Evolutionary conservation across 2,113 vertebrate genomes (phyloP).

Genomic region (Ammospiza caudacuta): DNA sequence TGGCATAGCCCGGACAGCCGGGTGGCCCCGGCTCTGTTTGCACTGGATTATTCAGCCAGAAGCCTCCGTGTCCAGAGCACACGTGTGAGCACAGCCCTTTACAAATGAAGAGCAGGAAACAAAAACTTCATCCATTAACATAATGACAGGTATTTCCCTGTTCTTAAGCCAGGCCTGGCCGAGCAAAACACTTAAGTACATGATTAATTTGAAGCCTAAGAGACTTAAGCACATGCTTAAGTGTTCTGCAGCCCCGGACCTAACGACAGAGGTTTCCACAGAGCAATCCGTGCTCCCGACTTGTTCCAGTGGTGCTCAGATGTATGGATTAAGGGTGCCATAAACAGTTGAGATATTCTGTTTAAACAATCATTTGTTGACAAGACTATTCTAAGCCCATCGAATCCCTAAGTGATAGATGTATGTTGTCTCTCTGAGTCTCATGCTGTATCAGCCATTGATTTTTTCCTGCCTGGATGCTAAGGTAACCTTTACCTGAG

Average conservation of each 20-base stretch:
- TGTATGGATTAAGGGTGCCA: slow-evolving; percentile 62
- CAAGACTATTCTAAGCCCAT: slow-evolving; percentile 73
- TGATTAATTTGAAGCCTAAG: slow-evolving; percentile 69
- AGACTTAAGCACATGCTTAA: slow-evolving; percentile 64
- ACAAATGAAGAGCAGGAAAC: slow-evolving; percentile 38
- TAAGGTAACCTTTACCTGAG: slow-evolving; percentile 70
- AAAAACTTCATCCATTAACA: slow-evolving; percentile 57
- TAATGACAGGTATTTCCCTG: slow-evolving; percentile 34
- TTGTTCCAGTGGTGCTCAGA: slow-evolving; percentile 21
- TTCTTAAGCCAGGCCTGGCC: not conserved
- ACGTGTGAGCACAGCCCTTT: not conserved
- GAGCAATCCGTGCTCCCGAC: not conserved
- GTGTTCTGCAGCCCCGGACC: slow-evolving; percentile 16
- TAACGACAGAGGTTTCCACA: slow-evolving; percentile 50
- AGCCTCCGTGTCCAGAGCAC: not conserved
- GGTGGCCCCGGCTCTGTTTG: not conserved
- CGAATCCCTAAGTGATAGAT: slow-evolving; percentile 73
- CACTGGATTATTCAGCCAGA: not conserved
- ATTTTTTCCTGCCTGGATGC: slow-evolving; percentile 67
- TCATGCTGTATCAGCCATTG: slow-evolving; percentile 66
- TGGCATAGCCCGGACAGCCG: fast-evolving
- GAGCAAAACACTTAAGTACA: slow-evolving; percentile 38
- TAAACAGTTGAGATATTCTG: slow-evolving; percentile 69
- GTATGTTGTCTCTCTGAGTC: slow-evolving; percentile 66
- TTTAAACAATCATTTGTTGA: slow-evolving; percentile 74